Percentiles rank a stretch among this genome's conserved stretches.
These are phyloP conservation scores for Mormoops blainvillei DNA, from an alignment of 2,113 vertebrate genomes.

Conservation along the genomic window DNA sequence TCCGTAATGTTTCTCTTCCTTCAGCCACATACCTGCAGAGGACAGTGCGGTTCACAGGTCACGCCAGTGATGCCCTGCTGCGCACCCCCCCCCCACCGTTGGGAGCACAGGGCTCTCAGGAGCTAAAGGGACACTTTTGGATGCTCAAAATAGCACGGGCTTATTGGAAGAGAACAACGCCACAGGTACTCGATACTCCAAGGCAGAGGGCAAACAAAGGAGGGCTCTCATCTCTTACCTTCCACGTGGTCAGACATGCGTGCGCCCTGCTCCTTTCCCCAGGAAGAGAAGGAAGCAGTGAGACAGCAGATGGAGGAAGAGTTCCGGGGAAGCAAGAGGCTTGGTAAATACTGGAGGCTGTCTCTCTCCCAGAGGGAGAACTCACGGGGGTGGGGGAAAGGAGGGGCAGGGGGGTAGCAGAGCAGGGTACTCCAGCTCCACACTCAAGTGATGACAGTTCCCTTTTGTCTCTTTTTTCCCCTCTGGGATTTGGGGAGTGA, in stretches of 20 bases:
- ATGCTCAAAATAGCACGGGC: not conserved
- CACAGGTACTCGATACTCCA: not conserved
- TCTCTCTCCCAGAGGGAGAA: not conserved
- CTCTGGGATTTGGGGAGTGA: slow-evolving; percentile 52
- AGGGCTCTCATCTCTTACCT: not conserved
- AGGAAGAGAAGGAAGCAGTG: not conserved
- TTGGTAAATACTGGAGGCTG: not conserved
- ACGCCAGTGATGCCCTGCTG: not conserved
- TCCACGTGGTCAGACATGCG: not conserved
- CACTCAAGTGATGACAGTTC: not conserved
- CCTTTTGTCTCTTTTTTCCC: slow-evolving; percentile 47
- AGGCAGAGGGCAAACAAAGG: not conserved
- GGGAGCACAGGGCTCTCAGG: not conserved
- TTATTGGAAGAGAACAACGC: not conserved
- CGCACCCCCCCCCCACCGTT: not conserved
- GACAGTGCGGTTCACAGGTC: not conserved
- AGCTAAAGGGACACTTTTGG: not conserved
- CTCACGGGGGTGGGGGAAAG: not conserved
- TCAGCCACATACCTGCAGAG: not conserved
- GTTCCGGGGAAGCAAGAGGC: not conserved
- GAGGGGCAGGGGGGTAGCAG: too few relatives aligned
- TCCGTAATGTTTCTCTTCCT: not conserved
- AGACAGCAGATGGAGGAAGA: not conserved
- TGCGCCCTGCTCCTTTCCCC: not conserved
- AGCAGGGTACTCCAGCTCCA: not conserved